These are phyloP conservation scores for Beris chalybata DNA, from an alignment of 2,888 invertebrate species.

Conservation along the genomic window DNA sequence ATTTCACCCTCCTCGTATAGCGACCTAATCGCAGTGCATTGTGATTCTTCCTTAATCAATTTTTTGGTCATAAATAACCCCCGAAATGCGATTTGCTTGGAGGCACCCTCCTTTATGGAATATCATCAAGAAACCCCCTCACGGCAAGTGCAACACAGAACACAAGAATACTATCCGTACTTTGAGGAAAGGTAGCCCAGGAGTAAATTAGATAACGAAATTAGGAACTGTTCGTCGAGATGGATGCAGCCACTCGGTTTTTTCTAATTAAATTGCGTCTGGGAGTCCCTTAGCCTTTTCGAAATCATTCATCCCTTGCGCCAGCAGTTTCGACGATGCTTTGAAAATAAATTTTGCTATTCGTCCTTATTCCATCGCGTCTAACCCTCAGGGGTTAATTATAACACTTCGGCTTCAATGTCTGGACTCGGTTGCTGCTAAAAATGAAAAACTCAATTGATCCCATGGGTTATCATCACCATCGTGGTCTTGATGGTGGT, in stretches of 20 bases:
- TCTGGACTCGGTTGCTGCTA: background rate
- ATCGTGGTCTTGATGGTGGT: background rate
- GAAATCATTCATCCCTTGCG: background rate
- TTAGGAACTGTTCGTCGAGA: constrained; percentile 23
- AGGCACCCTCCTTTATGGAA: constrained; percentile 13
- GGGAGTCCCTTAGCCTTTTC: constrained; percentile 20
- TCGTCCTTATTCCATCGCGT: constrained; percentile 9
- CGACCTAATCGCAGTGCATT: constrained; percentile 23
- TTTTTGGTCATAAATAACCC: constrained; percentile 30
- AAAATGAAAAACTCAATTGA: constrained; percentile 20
- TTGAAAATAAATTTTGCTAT: constrained; percentile 22
- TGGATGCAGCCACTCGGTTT: constrained; percentile 15
- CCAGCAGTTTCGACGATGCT: constrained; percentile 11
- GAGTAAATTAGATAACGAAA: constrained; percentile 32
- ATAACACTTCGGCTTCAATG: constrained; percentile 29
- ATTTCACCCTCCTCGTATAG: background rate
- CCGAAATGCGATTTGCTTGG: constrained; percentile 26
- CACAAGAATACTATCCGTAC: constrained; percentile 2
- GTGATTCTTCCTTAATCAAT: constrained; percentile 32
- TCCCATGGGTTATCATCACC: constrained; percentile 23
- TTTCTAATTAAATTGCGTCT: constrained; percentile 27
- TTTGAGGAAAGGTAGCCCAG: constrained; percentile 18
- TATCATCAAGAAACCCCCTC: constrained; percentile 26
- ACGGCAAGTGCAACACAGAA: constrained; percentile 23
- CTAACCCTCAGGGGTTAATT: constrained; percentile 33